These are phyloP conservation scores for Acrocera orbiculus DNA, from an alignment of 2,888 invertebrate species.

Conservation along the genomic window DNA sequence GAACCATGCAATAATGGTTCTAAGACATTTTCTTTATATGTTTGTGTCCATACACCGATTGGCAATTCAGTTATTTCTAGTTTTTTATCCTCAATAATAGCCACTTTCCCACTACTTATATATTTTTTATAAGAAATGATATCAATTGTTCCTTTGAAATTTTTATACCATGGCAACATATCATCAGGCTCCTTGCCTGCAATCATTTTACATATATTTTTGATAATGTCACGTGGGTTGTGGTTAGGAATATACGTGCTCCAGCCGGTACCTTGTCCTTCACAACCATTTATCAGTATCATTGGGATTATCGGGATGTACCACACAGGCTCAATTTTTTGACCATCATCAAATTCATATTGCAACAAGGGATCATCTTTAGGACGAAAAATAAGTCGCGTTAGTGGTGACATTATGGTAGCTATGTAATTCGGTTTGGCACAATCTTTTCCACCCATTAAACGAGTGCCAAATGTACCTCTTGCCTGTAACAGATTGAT, in stretches of 20 bases:
- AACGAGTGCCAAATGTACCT: constrained; percentile 92
- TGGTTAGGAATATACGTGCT: constrained; percentile 94
- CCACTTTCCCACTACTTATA: constrained; percentile 67
- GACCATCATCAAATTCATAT: constrained; percentile 85
- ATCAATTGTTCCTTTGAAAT: constrained; percentile 69
- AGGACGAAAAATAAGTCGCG: constrained; percentile 71
- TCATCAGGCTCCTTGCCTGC: constrained; percentile 57
- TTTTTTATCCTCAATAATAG: constrained; percentile 57
- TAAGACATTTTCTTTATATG: constrained; percentile 84
- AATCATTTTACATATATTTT: constrained; percentile 65
- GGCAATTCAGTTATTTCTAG: constrained; percentile 95
- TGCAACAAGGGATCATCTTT: constrained; percentile 76
- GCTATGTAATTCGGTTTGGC: constrained; percentile 98
- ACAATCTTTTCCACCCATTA: constrained; percentile 87
- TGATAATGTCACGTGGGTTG: constrained; percentile 79
- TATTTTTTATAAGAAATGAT: constrained; percentile 54
- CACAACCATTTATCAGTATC: constrained; percentile 92
- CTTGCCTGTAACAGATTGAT: constrained; percentile 86
- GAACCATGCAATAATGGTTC: constrained; percentile 70
- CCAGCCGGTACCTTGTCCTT: constrained; percentile 98
- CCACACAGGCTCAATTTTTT: constrained; percentile 85
- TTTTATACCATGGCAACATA: constrained; percentile 85
- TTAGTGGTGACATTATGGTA: constrained; percentile 70
- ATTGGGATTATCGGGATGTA: constrained; percentile 92
- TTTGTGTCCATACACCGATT: constrained; percentile 85